Conservation (phyloP, 2,113 vertebrate species). For the Larimichthys crocea region DNA sequence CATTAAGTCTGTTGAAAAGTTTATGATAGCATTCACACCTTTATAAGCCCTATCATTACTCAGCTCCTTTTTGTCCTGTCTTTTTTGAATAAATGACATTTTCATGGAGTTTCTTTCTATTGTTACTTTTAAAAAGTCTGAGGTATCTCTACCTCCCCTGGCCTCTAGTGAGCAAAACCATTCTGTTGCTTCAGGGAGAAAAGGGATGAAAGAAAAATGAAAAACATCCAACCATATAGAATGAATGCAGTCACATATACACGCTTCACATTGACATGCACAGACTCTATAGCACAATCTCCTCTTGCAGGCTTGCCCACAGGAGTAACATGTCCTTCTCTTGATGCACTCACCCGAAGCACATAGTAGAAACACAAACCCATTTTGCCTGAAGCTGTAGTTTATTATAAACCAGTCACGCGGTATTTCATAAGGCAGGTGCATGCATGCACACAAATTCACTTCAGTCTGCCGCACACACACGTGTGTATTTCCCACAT, state of each 20-base stretch:
- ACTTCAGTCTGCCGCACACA: neutral
- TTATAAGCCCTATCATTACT: too few relatives aligned
- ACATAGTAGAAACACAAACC: constrained; percentile 35
- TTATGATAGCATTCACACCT: too few relatives aligned
- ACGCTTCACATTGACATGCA: neutral
- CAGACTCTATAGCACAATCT: neutral
- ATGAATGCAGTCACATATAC: neutral
- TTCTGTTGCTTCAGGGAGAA: neutral
- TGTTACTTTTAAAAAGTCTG: neutral
- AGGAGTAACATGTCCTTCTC: constrained; percentile 15
- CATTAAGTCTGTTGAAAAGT: too few relatives aligned
- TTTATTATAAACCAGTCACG: constrained; percentile 53
- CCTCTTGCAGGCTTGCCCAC: constrained; percentile 1
- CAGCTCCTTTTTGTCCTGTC: too few relatives aligned
- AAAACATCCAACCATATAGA: constrained; percentile 6
- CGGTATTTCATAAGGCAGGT: constrained; percentile 12
- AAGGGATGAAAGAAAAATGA: constrained; percentile 5
- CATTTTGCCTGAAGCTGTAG: constrained; percentile 26
- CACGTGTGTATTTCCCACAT: constrained; percentile 10
- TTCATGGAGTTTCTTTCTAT: neutral
- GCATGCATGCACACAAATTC: constrained; percentile 11
- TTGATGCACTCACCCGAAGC: constrained; percentile 24
- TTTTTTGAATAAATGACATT: too few relatives aligned
- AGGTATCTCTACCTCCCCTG: neutral
- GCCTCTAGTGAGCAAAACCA: neutral